These are phyloP conservation scores for Galeopsomyia nigrocyanea DNA, from an alignment of 2,888 invertebrate genomes.

Conservation along the genomic window DNA sequence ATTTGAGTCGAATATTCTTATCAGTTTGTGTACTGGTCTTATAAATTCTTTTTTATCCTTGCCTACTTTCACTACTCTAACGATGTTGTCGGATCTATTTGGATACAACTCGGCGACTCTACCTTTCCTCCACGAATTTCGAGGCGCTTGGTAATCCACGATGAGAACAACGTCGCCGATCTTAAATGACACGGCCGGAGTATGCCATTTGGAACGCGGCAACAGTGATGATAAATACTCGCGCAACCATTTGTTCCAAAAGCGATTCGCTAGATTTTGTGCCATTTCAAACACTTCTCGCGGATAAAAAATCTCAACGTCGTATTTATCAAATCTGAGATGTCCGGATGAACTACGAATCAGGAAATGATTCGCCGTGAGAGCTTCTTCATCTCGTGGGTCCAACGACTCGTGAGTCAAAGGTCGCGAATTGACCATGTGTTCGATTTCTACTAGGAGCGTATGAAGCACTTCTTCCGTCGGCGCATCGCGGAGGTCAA, in stretches of 20 bases:
- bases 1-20: no score
- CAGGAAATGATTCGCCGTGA: constrained; percentile 60
- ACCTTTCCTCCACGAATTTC: constrained; percentile 34
- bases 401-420: constrained; percentile 54
- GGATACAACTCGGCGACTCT: constrained; percentile 1
- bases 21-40: no score
- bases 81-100: no score
- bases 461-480: constrained; percentile 39
- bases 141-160: constrained; percentile 16
- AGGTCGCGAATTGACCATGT: constrained; percentile 52
- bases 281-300: not conserved
- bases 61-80: no score
- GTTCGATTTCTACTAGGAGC: constrained; percentile 46
- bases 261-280: constrained; percentile 30
- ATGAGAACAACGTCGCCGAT: constrained; percentile 29
- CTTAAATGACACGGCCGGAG: not conserved
- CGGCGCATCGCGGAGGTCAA: constrained; percentile 44
- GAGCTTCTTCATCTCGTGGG: constrained; percentile 51
- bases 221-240: constrained; percentile 54
- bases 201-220: constrained; percentile 45
- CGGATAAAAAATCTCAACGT: constrained; percentile 6
- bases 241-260: constrained; percentile 54
- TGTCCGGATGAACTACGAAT: constrained; percentile 38
- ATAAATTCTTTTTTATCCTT: no score
- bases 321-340: constrained; percentile 7